These are phyloP conservation scores for Urophycis tenuis DNA, from an alignment of 2,797 vertebrate species.

Conservation along the genomic window DNA sequence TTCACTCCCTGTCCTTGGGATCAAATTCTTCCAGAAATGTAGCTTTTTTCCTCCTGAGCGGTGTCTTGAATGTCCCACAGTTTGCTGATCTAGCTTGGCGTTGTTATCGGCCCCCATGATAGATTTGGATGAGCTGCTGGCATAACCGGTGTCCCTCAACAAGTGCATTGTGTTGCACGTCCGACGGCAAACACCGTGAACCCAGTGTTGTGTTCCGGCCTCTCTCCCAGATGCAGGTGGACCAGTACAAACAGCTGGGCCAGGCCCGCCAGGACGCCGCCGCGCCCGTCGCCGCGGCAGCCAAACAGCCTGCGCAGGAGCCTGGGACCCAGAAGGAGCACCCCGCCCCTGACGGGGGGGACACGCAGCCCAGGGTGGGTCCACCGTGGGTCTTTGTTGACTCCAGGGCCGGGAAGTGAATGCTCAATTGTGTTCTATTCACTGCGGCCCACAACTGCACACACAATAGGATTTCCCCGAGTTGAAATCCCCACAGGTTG, in stretches of 20 bases:
- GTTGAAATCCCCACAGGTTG: background rate
- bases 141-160: background rate
- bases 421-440: background rate
- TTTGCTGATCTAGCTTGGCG: too few species aligned
- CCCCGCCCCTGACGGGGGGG: constrained; percentile 24
- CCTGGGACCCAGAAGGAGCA: background rate
- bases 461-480: background rate
- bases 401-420: too few species aligned
- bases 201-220: constrained; percentile 16
- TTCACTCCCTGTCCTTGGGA: background rate
- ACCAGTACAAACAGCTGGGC: constrained; percentile 86
- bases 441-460: background rate
- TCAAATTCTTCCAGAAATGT: background rate
- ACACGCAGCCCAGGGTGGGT: background rate
- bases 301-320: constrained; percentile 30
- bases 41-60: background rate
- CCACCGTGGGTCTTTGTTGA: background rate
- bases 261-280: constrained; percentile 59
- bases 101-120: background rate
- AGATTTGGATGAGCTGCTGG: background rate
- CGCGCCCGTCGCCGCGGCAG: constrained; percentile 26
- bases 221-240: constrained; percentile 79
- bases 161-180: background rate
- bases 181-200: background rate
- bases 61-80: background rate